Conservation (phyloP, 2,888 invertebrate species). For the Molanna angustata region DNA sequence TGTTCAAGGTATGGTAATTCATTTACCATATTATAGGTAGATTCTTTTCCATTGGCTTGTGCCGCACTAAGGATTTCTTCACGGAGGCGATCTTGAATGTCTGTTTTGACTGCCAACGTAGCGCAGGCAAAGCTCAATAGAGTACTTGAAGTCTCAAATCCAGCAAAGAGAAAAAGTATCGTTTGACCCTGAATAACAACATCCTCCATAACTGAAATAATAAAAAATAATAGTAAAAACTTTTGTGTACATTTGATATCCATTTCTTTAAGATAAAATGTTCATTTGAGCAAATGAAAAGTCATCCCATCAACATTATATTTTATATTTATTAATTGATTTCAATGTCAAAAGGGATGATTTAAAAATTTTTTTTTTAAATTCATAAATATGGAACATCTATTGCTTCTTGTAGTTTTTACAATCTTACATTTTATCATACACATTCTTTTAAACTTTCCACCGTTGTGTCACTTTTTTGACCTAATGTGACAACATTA, state of each 20-base stretch:
- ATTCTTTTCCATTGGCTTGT: slow-evolving; percentile 39
- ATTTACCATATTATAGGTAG: slow-evolving; percentile 35
- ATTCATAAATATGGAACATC: too few species aligned
- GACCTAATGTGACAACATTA: too few species aligned
- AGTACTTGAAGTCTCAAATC: slow-evolving; percentile 61
- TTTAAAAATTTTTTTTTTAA: too few species aligned
- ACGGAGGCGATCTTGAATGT: slow-evolving; percentile 48
- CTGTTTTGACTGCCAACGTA: slow-evolving; percentile 50
- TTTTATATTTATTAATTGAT: too few species aligned
- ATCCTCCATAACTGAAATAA: slow-evolving; percentile 48
- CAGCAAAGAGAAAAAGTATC: slow-evolving; percentile 58
- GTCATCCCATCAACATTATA: too few species aligned
- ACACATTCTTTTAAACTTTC: too few species aligned
- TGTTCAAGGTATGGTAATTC: slow-evolving; percentile 38
- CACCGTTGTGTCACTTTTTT: too few species aligned
- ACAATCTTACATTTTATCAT: too few species aligned
- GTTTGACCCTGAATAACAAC: slow-evolving; percentile 57
- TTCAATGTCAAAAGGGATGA: too few species aligned
- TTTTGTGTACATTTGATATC: background rate
- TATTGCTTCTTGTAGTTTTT: too few species aligned
- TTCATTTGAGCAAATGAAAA: too few species aligned
- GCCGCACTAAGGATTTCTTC: slow-evolving; percentile 45
- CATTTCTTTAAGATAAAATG: too few species aligned
- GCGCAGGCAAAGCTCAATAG: slow-evolving; percentile 55
- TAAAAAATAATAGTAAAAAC: background rate